Evolutionary conservation across 2,797 vertebrate genomes (phyloP).

Genomic region (Furcifer pardalis): DNA sequence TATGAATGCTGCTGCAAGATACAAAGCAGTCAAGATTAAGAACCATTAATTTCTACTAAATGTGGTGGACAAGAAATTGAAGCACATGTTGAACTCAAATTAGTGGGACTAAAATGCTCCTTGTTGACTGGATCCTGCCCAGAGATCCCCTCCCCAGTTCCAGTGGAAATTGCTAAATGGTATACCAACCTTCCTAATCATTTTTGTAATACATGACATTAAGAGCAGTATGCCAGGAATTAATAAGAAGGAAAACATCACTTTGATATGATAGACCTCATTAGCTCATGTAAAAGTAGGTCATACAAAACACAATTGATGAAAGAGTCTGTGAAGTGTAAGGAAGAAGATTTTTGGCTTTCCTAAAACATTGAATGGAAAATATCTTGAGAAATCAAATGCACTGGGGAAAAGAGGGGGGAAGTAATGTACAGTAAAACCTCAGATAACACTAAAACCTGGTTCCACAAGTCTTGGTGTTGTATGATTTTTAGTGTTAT

Average conservation of each 20-base stretch:
- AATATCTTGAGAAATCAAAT: conserved; percentile 26
- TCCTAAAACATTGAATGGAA: conserved; percentile 23
- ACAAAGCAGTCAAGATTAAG: background rate
- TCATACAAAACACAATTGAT: conserved; percentile 16
- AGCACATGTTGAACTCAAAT: background rate
- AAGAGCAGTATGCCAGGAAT: background rate
- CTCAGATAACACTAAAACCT: no score
- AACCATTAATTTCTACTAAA: background rate
- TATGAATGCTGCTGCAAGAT: background rate
- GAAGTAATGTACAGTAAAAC: no score
- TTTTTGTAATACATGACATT: background rate
- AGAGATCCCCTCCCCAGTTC: background rate
- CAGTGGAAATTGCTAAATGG: background rate
- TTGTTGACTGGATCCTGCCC: background rate
- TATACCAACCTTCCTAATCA: background rate
- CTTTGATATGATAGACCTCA: conserved; percentile 35
- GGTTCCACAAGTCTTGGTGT: no score
- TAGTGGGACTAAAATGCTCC: background rate
- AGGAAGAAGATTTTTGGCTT: conserved; percentile 25
- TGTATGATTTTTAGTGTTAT: no score
- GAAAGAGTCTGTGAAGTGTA: conserved; percentile 39
- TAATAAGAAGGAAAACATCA: conserved; percentile 26
- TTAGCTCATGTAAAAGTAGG: background rate
- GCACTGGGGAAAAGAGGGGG: conserved; percentile 42
- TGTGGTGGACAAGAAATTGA: background rate